Conservation (phyloP, 2,113 vertebrate genomes). For the Hirundichthys speculiger region DNA sequence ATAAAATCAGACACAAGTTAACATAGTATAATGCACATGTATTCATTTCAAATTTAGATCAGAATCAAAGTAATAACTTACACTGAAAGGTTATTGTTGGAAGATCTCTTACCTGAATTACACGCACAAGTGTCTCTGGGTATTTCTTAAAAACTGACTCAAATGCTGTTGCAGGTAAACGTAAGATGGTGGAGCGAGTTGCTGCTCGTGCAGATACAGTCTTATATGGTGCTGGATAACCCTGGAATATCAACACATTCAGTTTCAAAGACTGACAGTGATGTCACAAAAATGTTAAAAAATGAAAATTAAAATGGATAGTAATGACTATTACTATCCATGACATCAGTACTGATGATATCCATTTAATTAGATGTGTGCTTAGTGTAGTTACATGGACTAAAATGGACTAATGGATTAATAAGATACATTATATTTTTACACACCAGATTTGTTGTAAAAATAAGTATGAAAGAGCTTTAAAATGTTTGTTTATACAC, state of each 20-base stretch:
- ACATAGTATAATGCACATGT: conserved; percentile 16
- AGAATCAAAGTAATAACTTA: not conserved
- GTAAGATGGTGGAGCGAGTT: conserved; percentile 84
- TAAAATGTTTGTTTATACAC: no score
- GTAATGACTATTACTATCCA: no score
- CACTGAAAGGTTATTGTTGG: not conserved
- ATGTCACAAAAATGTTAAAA: not conserved
- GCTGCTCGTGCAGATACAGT: conserved; percentile 91
- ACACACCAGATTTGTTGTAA: no score
- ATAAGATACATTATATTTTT: no score
- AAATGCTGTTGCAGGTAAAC: conserved; percentile 91
- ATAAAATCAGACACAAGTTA: conserved; percentile 16
- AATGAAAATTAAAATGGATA: no score
- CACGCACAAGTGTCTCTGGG: conserved; percentile 92
- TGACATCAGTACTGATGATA: no score
- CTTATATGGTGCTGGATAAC: conserved; percentile 91
- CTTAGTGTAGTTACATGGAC: no score
- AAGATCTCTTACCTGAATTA: conserved; percentile 88
- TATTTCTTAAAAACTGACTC: conserved; percentile 93
- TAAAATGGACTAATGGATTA: no score
- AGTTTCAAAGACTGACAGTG: not conserved
- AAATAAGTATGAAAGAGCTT: no score
- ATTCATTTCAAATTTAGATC: not conserved
- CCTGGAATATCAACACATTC: conserved; percentile 70
- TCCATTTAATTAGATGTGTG: no score